A percentile compares a stretch with the other conserved stretches of the same genome.
Conservation (phyloP, 2,797 vertebrate species). For the Hydrocynus forskahlii region DNA sequence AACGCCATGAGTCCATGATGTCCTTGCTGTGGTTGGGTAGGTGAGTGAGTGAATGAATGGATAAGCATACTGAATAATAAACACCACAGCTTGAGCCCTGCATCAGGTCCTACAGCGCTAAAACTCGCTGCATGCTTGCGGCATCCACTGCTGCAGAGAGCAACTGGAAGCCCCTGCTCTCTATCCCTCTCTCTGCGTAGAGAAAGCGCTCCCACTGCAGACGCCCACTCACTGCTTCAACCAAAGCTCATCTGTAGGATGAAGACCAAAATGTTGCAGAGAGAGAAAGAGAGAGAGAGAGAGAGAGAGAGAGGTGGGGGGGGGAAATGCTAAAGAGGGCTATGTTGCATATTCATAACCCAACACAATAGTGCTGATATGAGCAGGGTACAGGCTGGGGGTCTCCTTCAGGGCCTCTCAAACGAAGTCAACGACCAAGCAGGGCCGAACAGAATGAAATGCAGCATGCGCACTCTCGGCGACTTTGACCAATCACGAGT, state of each 20-base stretch:
- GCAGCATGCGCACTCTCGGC: neutral
- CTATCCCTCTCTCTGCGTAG: slow-evolving; percentile 54
- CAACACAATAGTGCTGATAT: slow-evolving; percentile 17
- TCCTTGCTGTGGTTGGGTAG: slow-evolving; percentile 24
- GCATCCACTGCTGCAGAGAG: slow-evolving; percentile 49
- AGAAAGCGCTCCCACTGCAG: slow-evolving; percentile 64
- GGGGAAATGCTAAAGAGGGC: slow-evolving; percentile 33
- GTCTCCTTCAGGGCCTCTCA: slow-evolving; percentile 25
- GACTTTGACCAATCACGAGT: slow-evolving; percentile 30
- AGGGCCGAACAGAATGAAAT: slow-evolving; percentile 5
- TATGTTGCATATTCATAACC: slow-evolving; percentile 49
- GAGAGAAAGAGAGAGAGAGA: slow-evolving; percentile 34
- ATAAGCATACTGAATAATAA: slow-evolving; percentile 39
- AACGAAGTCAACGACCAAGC: neutral
- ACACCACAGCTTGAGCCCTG: slow-evolving; percentile 39
- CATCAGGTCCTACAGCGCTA: slow-evolving; percentile 18
- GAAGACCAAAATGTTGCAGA: slow-evolving; percentile 49
- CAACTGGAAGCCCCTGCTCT: slow-evolving; percentile 49
- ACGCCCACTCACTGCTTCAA: slow-evolving; percentile 59
- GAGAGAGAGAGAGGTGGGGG: slow-evolving; percentile 35
- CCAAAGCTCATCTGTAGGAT: slow-evolving; percentile 60
- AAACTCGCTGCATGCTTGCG: slow-evolving; percentile 29
- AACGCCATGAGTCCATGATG: neutral
- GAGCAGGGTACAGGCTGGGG: slow-evolving; percentile 24
- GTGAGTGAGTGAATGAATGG: slow-evolving; percentile 41